phyloP scores from a whole-genome alignment of 2,113 vertebrate species.

The Heloderma charlesbogerti region DNA sequence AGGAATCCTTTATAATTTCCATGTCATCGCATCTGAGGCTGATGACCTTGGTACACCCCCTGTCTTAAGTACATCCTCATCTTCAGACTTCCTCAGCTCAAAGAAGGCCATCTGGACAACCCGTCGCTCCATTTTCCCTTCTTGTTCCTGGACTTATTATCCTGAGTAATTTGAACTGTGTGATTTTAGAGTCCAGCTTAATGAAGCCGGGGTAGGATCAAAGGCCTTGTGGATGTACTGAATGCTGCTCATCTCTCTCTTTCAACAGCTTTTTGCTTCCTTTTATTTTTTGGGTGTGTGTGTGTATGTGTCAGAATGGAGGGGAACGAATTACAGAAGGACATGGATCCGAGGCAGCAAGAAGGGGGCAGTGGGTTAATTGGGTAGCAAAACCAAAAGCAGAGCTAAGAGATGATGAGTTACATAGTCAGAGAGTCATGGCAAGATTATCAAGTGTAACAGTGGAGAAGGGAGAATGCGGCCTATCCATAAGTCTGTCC shows the following conservation, averaged over 20 bases:
- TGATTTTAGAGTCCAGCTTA: not conserved
- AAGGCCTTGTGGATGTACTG: not conserved
- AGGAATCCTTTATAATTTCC: not conserved
- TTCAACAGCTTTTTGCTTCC: not conserved
- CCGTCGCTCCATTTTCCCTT: no score
- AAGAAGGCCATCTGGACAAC: not conserved
- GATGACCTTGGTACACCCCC: not conserved
- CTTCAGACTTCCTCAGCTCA: not conserved
- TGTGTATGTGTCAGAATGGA: rapidly evolving
- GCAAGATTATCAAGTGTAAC: not conserved
- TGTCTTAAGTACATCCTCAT: not conserved
- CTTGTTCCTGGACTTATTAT: no score
- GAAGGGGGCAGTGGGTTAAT: conserved; percentile 5
- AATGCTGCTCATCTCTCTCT: not conserved
- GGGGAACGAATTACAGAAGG: conserved; percentile 11
- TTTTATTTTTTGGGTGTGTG: not conserved
- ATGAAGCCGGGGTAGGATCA: not conserved
- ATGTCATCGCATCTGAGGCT: not conserved
- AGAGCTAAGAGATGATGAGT: not conserved
- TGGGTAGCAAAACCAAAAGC: not conserved
- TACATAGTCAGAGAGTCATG: rapidly evolving
- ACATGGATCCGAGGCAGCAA: not conserved
- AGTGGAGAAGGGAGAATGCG: no score
- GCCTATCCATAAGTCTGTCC: not conserved
- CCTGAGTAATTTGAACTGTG: not conserved